Evolutionary conservation across 2,113 vertebrate species (phyloP).

Genomic region (Herpetotheres cachinnans): DNA sequence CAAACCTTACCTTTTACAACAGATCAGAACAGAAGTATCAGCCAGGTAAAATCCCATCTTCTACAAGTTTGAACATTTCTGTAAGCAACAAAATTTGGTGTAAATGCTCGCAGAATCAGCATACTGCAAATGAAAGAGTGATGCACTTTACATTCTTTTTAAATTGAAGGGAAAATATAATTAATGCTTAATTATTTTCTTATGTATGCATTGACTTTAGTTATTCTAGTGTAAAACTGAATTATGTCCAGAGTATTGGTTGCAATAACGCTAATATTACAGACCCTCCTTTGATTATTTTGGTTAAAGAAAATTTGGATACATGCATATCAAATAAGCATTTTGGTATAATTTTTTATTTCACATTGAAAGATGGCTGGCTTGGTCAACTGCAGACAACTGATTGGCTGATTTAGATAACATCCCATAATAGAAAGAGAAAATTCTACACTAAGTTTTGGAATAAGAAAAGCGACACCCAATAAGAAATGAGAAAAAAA

Average conservation of each 20-base stretch:
- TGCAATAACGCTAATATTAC: background rate
- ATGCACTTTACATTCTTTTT: background rate
- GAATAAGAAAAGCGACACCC: background rate
- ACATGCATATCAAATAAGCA: background rate
- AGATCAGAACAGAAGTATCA: background rate
- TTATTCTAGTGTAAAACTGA: background rate
- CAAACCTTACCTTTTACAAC: background rate
- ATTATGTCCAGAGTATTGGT: background rate
- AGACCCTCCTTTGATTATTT: background rate
- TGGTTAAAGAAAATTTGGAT: constrained; percentile 17
- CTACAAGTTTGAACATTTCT: background rate
- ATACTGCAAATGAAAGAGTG: background rate
- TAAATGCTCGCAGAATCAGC: background rate
- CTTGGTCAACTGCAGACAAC: background rate
- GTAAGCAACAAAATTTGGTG: background rate
- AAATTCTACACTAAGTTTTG: background rate
- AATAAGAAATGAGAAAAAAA: background rate
- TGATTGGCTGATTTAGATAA: background rate
- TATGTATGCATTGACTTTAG: background rate
- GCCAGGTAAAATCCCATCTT: background rate
- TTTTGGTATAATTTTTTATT: constrained; percentile 17
- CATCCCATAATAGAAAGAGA: background rate
- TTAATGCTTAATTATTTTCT: background rate
- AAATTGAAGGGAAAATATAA: background rate
- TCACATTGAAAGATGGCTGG: background rate